Conservation (phyloP, 2,113 vertebrate genomes). For the Myrmecobius fasciatus region DNA sequence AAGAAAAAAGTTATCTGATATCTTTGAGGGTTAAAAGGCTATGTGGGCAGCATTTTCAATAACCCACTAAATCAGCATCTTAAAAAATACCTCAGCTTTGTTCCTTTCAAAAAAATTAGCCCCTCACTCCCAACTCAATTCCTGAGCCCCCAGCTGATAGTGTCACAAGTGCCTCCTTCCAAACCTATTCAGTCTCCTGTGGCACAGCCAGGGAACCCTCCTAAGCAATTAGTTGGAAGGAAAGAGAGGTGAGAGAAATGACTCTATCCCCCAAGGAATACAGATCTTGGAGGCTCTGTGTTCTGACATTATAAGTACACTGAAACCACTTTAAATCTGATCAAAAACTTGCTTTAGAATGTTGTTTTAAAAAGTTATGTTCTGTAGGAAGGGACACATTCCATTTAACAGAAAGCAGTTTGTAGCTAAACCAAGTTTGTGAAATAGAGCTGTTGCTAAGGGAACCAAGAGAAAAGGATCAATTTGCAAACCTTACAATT, state of each 20-base stretch:
- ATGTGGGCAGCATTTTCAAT: conserved; percentile 95
- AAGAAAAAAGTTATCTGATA: conserved; percentile 98
- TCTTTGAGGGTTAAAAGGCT: conserved; percentile 97
- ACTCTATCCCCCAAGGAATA: conserved; percentile 40
- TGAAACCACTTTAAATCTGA: background rate
- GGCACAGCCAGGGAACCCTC: conserved; percentile 56
- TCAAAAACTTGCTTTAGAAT: conserved; percentile 13
- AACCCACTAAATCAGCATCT: conserved; percentile 85
- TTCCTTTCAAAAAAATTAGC: conserved; percentile 70
- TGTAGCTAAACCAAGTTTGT: conserved; percentile 49
- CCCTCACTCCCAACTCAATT: conserved; percentile 52
- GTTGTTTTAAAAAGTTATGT: conserved; percentile 45
- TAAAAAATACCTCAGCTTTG: conserved; percentile 81
- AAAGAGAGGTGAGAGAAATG: conserved; percentile 7
- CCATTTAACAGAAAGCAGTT: conserved; percentile 30
- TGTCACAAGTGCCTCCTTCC: conserved; percentile 51
- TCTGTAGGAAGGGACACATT: background rate
- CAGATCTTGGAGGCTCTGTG: conserved; percentile 35
- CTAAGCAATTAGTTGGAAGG: conserved; percentile 55
- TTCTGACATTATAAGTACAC: conserved; percentile 48
- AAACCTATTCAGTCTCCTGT: conserved; percentile 27
- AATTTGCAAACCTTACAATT: background rate
- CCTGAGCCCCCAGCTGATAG: conserved; percentile 62
- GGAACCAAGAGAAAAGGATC: background rate
- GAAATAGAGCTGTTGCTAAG: conserved; percentile 14